phyloP scores from a whole-genome alignment of 2,888 invertebrate species.

The Drosophila mettleri region DNA sequence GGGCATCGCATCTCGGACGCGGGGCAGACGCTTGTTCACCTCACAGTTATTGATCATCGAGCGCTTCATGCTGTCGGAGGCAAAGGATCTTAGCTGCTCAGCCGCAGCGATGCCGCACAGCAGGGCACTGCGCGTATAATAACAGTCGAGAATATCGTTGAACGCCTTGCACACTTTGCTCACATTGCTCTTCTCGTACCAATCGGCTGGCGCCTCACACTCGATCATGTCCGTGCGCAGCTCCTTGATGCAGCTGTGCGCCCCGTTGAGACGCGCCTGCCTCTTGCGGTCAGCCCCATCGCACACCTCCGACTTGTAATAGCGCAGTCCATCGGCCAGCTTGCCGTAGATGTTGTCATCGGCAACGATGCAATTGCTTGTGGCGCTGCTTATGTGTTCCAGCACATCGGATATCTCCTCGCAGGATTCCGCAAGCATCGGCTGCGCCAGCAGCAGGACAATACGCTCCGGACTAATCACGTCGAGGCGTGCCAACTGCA shows the following conservation, averaged over 20 bases:
- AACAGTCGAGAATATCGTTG: constrained; percentile 86
- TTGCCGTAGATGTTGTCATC: constrained; percentile 85
- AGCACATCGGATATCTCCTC: constrained; percentile 77
- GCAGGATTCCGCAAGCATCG: constrained; percentile 81
- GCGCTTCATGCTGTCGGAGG: constrained; percentile 67
- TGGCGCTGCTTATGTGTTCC: constrained; percentile 82
- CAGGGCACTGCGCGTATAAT: constrained; percentile 86
- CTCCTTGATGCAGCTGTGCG: constrained; percentile 84
- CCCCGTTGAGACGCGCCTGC: constrained; percentile 77
- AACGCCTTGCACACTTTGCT: constrained; percentile 85
- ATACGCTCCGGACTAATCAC: constrained; percentile 86
- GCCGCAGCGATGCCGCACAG: constrained; percentile 86
- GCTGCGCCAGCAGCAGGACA: constrained; percentile 84
- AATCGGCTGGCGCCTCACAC: constrained; percentile 86
- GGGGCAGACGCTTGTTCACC: constrained; percentile 70
- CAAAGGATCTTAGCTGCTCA: constrained; percentile 79
- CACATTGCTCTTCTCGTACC: constrained; percentile 86
- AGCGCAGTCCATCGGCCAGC: constrained; percentile 85
- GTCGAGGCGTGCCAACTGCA: constrained; percentile 86
- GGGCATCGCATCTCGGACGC: constrained; percentile 80
- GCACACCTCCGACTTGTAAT: constrained; percentile 85
- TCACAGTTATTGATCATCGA: constrained; percentile 66
- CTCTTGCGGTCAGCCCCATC: constrained; percentile 52
- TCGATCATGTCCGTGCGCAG: constrained; percentile 86
- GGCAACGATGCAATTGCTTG: constrained; percentile 84